Evolutionary conservation across 1,140 invertebrate genomes (phyloP).

Genomic region (Drosophila melanogaster): Release_6_plus_ISO1_MT NT_037436.4:16543001-16543500

Average conservation of each 20-base stretch:
- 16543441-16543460: conserved; percentile 62
- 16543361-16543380: conserved; percentile 19
- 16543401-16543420: conserved; percentile 70
- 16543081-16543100: background rate
- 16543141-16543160: background rate
- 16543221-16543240: conserved; percentile 8
- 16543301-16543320: conserved; percentile 41
- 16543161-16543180: conserved; percentile 38
- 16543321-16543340: conserved; percentile 27
- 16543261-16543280: conserved; percentile 34
- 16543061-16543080: background rate
- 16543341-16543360: conserved; percentile 15
- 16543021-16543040: background rate
- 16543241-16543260: conserved; percentile 38
- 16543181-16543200: conserved; percentile 24
- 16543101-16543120: conserved; percentile 9
- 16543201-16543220: conserved; percentile 33
- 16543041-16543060: no score
- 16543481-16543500: conserved; percentile 43
- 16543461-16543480: conserved; percentile 62
- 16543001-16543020: no score
- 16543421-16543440: conserved; percentile 62
- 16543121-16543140: conserved; percentile 20
- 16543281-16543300: conserved; percentile 38
- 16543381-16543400: conserved; percentile 69